phyloP scores from a whole-genome alignment of 1,140 invertebrate genomes.

The Amyelois transitella region DNA sequence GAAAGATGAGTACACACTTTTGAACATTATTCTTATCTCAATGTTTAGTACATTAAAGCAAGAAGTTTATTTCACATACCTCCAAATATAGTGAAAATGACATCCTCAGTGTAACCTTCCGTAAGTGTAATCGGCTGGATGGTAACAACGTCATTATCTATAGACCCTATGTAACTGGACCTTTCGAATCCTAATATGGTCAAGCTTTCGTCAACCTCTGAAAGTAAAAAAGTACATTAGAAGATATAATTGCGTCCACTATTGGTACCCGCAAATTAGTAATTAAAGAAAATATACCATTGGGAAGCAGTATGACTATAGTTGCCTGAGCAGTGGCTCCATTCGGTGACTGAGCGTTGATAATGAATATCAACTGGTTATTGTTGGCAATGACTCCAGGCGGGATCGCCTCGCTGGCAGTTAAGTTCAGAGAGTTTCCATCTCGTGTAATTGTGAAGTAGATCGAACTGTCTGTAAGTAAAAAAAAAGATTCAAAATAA shows the following conservation, averaged over 20 bases:
- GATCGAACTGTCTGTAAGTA: conserved; percentile 25
- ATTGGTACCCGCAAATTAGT: not conserved
- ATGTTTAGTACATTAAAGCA: too few relatives aligned
- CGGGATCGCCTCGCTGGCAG: conserved; percentile 11
- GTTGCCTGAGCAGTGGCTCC: conserved; percentile 11
- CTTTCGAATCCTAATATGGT: conserved; percentile 23
- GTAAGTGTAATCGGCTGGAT: conserved; percentile 20
- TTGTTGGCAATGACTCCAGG: conserved; percentile 22
- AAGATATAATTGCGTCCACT: not conserved
- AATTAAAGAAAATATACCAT: too few relatives aligned
- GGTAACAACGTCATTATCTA: conserved; percentile 12
- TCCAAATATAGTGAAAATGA: conserved; percentile 15
- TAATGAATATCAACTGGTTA: conserved; percentile 18
- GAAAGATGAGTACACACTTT: conserved; percentile 2
- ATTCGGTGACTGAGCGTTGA: conserved; percentile 13
- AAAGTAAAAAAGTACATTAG: not conserved
- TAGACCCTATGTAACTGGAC: conserved; percentile 23
- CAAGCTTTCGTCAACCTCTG: not conserved
- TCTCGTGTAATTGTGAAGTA: conserved; percentile 20
- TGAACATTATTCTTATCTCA: not conserved
- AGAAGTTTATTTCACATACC: not conserved
- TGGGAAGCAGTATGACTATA: not conserved
- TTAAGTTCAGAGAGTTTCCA: conserved; percentile 13
- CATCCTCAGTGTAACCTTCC: conserved; percentile 18
- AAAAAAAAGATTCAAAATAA: too few relatives aligned